These are phyloP conservation scores for Himalopsyche tibetana DNA, from an alignment of 2,888 invertebrate species.

Conservation along the genomic window DNA sequence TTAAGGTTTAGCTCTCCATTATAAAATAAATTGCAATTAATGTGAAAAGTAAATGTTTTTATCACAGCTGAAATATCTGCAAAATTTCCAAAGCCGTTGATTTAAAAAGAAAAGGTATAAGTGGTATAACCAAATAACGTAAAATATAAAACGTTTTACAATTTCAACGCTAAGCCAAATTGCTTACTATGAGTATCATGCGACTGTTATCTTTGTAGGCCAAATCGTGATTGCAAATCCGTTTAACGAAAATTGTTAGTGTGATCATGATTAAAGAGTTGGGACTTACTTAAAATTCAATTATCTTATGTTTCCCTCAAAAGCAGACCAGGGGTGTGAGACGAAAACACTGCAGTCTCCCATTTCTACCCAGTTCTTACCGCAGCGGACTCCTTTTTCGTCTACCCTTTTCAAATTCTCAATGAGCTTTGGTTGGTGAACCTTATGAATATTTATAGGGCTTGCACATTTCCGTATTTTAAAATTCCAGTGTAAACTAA, in stretches of 20 bases:
- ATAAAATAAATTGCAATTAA: no score
- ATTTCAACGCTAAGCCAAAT: slow-evolving; percentile 5
- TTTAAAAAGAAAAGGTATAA: no score
- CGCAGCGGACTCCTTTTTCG: slow-evolving; percentile 5
- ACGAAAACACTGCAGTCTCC: not conserved
- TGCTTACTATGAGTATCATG: not conserved
- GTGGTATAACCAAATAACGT: not conserved
- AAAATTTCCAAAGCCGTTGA: no score
- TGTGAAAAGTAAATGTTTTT: no score
- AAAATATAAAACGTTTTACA: not conserved
- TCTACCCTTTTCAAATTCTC: slow-evolving; percentile 15
- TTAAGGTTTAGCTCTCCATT: no score
- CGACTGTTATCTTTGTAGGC: slow-evolving; percentile 1
- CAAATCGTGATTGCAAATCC: slow-evolving; percentile 6
- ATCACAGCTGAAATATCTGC: no score
- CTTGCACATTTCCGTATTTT: slow-evolving; percentile 34
- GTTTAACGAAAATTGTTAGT: slow-evolving; percentile 3
- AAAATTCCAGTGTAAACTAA: slow-evolving; percentile 7
- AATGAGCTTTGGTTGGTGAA: not conserved
- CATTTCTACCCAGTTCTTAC: not conserved
- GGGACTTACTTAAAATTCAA: slow-evolving; percentile 20
- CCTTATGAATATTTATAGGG: slow-evolving; percentile 25
- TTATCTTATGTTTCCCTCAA: not conserved
- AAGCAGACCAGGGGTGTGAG: not conserved
- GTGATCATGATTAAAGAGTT: slow-evolving; percentile 16